These are phyloP conservation scores for Oryctes rhinoceros DNA, from an alignment of 1,140 invertebrate species.

Conservation along the genomic window DNA sequence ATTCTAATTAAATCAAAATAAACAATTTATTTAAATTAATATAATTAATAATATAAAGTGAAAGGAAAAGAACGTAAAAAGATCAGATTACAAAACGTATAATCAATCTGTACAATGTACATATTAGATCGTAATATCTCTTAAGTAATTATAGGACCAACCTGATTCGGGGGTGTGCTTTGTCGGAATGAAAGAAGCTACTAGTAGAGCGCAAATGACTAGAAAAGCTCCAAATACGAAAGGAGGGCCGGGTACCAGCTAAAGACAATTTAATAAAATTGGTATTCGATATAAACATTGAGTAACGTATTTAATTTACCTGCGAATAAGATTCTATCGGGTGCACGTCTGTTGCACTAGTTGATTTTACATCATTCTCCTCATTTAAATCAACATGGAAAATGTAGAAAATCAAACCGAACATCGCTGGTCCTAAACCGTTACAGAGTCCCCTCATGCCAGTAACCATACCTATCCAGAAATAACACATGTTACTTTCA, in stretches of 20 bases:
- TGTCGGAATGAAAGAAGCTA: slow-evolving; percentile 58
- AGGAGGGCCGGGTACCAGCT: slow-evolving; percentile 96
- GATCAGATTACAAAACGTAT: neutral
- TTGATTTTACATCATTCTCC: slow-evolving; percentile 57
- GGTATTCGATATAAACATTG: neutral
- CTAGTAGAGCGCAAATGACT: slow-evolving; percentile 84
- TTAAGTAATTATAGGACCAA: slow-evolving; percentile 46
- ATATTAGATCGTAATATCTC: slow-evolving; percentile 4
- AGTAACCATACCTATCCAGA: slow-evolving; percentile 84
- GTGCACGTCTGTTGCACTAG: slow-evolving; percentile 74
- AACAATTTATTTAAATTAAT: slow-evolving; percentile 6
- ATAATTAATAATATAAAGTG: slow-evolving; percentile 5
- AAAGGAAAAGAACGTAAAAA: neutral
- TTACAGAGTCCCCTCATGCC: slow-evolving; percentile 94
- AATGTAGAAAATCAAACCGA: slow-evolving; percentile 98
- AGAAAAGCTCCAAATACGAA: slow-evolving; percentile 98
- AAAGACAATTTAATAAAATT: slow-evolving; percentile 44
- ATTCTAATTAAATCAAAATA: slow-evolving; percentile 1
- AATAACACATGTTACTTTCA: neutral
- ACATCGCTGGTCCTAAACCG: slow-evolving; percentile 93
- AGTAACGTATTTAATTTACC: neutral
- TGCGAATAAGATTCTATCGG: slow-evolving; percentile 20
- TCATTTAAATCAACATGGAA: slow-evolving; percentile 98
- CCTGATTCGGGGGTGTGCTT: slow-evolving; percentile 55
- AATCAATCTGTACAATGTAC: neutral